Percentiles rank a stretch among this genome's conserved stretches.
Evolutionary conservation across 2,888 invertebrate species (phyloP).

Genomic region (Ormyrus thymus): DNA sequence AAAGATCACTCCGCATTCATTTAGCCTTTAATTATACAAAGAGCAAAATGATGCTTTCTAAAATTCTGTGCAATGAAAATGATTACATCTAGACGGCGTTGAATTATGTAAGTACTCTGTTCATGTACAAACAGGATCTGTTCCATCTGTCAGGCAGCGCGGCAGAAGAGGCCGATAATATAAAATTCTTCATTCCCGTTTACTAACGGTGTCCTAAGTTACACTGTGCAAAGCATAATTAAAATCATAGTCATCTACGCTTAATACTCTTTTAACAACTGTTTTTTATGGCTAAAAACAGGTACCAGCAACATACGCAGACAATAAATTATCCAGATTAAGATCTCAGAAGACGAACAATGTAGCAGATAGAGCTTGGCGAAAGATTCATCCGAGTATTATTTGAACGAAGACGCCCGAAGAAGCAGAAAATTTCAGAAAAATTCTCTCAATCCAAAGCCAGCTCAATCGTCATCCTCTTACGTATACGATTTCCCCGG

Average conservation of each 20-base stretch:
- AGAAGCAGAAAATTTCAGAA: neutral
- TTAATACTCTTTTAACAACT: neutral
- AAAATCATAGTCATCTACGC: constrained; percentile 19
- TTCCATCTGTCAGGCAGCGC: too few species aligned
- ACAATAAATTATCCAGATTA: constrained; percentile 1
- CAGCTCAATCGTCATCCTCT: too few species aligned
- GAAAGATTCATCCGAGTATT: too few species aligned
- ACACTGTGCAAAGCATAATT: neutral
- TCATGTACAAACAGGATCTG: too few species aligned
- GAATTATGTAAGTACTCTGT: too few species aligned
- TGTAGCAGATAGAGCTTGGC: neutral
- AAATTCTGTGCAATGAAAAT: too few species aligned
- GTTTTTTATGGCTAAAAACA: constrained; percentile 2
- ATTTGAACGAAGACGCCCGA: neutral
- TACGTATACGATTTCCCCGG: too few species aligned
- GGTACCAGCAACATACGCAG: neutral
- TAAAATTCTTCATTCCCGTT: neutral
- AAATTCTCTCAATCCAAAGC: too few species aligned
- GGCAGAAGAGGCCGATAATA: neutral
- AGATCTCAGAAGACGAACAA: neutral
- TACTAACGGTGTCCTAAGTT: neutral
- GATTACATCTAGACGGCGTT: too few species aligned
- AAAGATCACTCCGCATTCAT: too few species aligned
- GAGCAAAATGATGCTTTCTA: too few species aligned
- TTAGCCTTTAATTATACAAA: too few species aligned